These are phyloP conservation scores for Pharmacophagus antenor DNA, from an alignment of 2,888 invertebrate species.

Conservation along the genomic window DNA sequence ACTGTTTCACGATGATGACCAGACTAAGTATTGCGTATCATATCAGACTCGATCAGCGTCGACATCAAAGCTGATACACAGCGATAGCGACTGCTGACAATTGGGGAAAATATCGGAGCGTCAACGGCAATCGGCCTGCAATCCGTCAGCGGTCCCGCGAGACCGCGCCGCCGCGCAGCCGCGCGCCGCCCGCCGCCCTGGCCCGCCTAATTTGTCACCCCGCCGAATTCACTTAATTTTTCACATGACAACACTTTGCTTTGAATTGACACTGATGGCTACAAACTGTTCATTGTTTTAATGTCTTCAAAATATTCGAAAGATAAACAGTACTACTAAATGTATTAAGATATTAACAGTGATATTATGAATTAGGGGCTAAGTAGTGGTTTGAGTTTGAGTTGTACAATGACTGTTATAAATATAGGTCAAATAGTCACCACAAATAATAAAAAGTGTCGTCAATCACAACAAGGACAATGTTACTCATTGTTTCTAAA, in stretches of 20 bases:
- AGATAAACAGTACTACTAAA: too few species aligned
- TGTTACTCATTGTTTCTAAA: too few species aligned
- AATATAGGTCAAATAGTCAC: too few species aligned
- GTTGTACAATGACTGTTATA: too few species aligned
- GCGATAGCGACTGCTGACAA: constrained; percentile 17
- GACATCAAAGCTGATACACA: constrained; percentile 2
- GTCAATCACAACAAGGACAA: too few species aligned
- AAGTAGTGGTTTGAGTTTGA: too few species aligned
- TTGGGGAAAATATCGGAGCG: constrained; percentile 26
- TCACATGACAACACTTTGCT: constrained; percentile 24
- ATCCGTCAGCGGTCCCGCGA: constrained; percentile 45
- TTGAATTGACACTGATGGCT: constrained; percentile 10
- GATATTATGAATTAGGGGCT: too few species aligned
- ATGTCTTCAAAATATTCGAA: neutral
- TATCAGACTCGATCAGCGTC: neutral
- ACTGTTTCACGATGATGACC: too few species aligned
- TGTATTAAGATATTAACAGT: too few species aligned
- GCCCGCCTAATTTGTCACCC: constrained; percentile 44
- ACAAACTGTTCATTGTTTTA: neutral
- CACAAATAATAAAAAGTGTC: too few species aligned
- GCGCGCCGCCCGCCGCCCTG: constrained; percentile 22
- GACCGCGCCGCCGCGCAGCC: constrained; percentile 54
- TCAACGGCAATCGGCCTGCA: constrained; percentile 26
- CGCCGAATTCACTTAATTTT: constrained; percentile 32
- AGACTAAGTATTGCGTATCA: neutral